Conservation (phyloP, 2,888 invertebrate species). For the Spilarctia lutea region DNA sequence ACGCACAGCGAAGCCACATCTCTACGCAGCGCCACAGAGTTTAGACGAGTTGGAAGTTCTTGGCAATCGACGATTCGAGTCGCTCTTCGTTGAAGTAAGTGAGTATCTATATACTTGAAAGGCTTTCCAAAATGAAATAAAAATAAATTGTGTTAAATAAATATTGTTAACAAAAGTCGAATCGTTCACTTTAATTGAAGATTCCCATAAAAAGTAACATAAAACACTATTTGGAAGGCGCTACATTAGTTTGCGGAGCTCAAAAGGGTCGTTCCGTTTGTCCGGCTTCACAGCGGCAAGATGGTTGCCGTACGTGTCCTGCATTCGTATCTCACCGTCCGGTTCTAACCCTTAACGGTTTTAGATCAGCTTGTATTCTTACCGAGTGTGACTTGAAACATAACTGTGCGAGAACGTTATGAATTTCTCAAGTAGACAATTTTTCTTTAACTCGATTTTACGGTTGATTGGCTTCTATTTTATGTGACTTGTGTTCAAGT, state of each 20-base stretch:
- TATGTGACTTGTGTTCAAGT: constrained; percentile 25
- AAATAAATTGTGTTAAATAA: not conserved
- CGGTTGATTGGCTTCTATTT: constrained; percentile 35
- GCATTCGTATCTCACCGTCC: constrained; percentile 48
- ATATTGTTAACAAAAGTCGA: not conserved
- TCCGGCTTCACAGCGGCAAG: constrained; percentile 61
- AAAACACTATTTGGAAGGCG: constrained; percentile 43
- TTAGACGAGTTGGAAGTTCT: no score
- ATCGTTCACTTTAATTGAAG: constrained; percentile 18
- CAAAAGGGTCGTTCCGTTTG: constrained; percentile 58
- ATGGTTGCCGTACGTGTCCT: constrained; percentile 67
- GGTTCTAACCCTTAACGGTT: constrained; percentile 54
- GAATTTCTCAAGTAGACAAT: constrained; percentile 44
- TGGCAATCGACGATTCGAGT: no score
- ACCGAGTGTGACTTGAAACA: constrained; percentile 55
- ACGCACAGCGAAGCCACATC: no score
- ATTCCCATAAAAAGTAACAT: constrained; percentile 35
- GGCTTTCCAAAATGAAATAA: not conserved
- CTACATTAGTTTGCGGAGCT: constrained; percentile 57
- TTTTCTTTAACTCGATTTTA: constrained; percentile 47
- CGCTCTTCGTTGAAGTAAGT: no score
- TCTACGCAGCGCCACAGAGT: no score
- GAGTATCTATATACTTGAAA: not conserved
- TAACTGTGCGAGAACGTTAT: constrained; percentile 49
- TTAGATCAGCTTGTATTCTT: constrained; percentile 62